These are phyloP conservation scores for Tetramorium alpestre DNA, from an alignment of 1,140 invertebrate genomes.

Conservation along the genomic window DNA sequence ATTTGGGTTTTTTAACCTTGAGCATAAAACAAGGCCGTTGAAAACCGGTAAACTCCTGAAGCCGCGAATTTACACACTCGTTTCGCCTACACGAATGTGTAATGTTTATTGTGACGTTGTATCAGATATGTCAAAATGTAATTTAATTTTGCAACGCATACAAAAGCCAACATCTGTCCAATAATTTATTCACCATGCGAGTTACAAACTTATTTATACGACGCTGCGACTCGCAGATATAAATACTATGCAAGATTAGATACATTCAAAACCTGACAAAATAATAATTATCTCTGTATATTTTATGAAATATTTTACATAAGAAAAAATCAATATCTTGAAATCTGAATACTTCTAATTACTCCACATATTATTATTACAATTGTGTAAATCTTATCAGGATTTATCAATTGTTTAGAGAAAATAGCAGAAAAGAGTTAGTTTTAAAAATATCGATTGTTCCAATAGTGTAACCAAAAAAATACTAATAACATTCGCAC, in stretches of 20 bases:
- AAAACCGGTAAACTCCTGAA: background rate
- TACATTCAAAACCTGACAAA: background rate
- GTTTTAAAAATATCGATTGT: too few species aligned
- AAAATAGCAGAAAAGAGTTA: background rate
- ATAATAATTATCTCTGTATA: too few species aligned
- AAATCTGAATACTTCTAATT: background rate
- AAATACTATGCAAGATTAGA: background rate
- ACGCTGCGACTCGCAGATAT: background rate
- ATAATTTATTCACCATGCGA: background rate
- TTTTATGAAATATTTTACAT: background rate
- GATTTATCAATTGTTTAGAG: background rate
- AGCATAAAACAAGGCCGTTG: background rate
- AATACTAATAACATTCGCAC: background rate
- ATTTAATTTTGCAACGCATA: background rate
- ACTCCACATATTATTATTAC: background rate
- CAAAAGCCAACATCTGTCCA: background rate
- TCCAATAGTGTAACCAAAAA: background rate
- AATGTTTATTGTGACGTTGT: background rate
- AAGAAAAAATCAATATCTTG: background rate
- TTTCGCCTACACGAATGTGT: background rate
- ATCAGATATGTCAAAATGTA: background rate
- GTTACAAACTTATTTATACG: too few species aligned
- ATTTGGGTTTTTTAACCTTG: constrained; percentile 8
- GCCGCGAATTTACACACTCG: background rate
- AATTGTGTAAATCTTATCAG: background rate